Percentiles rank a stretch among this genome's conserved stretches.
These are phyloP conservation scores for Saimiri boliviensis DNA, from an alignment of 2,113 vertebrate species.

Conservation along the genomic window DNA sequence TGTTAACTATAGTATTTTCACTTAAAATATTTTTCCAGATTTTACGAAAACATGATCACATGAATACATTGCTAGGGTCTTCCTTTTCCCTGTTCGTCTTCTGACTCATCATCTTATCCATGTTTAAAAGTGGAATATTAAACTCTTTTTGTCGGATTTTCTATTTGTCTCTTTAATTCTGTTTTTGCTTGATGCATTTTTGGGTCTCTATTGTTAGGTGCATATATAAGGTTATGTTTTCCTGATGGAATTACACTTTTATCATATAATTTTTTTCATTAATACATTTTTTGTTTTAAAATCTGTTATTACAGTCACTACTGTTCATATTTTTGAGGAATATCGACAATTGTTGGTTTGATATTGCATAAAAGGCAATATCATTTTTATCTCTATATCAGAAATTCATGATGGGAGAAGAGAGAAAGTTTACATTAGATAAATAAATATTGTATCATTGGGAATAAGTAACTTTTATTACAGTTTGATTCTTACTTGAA, in stretches of 20 bases:
- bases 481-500: neutral
- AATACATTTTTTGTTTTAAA: neutral
- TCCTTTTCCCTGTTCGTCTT: neutral
- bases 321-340: neutral
- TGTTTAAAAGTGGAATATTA: neutral
- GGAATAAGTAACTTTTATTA: neutral
- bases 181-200: neutral
- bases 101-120: neutral
- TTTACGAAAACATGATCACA: neutral
- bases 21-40: neutral
- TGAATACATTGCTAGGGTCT: neutral
- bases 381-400: neutral
- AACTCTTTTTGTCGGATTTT: neutral
- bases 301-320: neutral
- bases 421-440: neutral
- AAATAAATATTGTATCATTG: neutral
- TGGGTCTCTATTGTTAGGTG: neutral
- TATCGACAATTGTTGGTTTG: neutral
- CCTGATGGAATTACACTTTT: neutral
- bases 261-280: neutral
- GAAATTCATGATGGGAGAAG: neutral
- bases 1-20: neutral
- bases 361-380: neutral
- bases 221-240: neutral
- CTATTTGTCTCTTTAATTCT: neutral